phyloP scores from a whole-genome alignment of 2,888 invertebrate species.

The Sacculina carcini region DNA sequence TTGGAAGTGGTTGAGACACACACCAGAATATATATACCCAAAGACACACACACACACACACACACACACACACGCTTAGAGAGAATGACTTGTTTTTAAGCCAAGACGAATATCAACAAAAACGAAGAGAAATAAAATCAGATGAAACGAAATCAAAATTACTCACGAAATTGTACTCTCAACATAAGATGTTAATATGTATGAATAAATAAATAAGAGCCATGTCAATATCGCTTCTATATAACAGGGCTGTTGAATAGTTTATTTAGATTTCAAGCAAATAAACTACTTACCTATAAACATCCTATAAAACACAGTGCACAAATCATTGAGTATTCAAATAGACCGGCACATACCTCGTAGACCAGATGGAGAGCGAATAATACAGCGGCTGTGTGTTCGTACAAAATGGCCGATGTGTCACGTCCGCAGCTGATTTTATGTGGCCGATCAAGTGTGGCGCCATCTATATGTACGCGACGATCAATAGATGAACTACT shows the following conservation, averaged over 20 bases:
- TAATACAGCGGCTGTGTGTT: slow-evolving; percentile 42
- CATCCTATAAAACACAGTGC: not conserved
- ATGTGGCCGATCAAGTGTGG: slow-evolving; percentile 8
- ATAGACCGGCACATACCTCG: slow-evolving; percentile 27
- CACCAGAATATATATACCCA: not conserved
- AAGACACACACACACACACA: slow-evolving; percentile 4
- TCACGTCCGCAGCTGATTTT: slow-evolving; percentile 25
- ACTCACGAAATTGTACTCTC: too few species aligned
- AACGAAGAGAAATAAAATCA: too few species aligned
- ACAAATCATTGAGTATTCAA: not conserved
- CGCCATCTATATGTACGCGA: slow-evolving; percentile 10
- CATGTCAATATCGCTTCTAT: too few species aligned
- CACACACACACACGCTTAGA: not conserved
- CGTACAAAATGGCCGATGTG: slow-evolving; percentile 37
- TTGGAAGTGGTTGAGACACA: slow-evolving; percentile 10
- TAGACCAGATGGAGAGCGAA: slow-evolving; percentile 64
- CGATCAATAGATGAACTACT: slow-evolving; percentile 11
- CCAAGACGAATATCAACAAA: too few species aligned
- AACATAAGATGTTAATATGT: too few species aligned
- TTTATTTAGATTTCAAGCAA: not conserved
- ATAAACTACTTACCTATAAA: not conserved
- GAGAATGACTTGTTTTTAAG: too few species aligned
- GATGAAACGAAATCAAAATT: too few species aligned
- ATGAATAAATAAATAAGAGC: too few species aligned
- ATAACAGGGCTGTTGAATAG: not conserved